phyloP scores from a whole-genome alignment of 2,797 vertebrate species.

The Helarctos malayanus region DNA sequence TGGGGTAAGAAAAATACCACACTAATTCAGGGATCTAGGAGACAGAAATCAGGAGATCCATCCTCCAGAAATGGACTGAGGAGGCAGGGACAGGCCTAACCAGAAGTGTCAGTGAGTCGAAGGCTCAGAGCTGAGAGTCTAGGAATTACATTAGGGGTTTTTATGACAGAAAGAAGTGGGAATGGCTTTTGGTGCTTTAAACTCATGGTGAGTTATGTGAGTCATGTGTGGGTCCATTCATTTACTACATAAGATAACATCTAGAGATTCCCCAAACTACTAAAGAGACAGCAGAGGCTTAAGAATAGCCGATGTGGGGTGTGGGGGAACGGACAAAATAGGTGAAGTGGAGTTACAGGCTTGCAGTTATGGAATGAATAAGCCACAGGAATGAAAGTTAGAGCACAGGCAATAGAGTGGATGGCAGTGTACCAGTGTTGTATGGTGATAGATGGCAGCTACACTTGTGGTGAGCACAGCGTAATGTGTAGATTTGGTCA shows the following conservation, averaged over 20 bases:
- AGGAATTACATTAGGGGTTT: background rate
- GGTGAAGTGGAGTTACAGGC: background rate
- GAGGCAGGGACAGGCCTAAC: no score
- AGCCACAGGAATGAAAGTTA: background rate
- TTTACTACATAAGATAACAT: background rate
- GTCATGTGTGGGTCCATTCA: constrained; percentile 3
- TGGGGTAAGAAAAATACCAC: background rate
- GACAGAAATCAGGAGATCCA: background rate
- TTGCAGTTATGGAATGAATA: background rate
- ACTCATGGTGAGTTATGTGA: constrained; percentile 13
- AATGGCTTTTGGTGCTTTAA: background rate
- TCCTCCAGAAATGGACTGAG: background rate
- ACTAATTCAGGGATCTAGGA: background rate
- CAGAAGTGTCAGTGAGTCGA: background rate
- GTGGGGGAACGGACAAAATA: background rate
- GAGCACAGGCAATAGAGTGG: background rate
- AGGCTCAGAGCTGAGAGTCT: background rate
- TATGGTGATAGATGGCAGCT: background rate
- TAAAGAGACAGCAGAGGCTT: background rate
- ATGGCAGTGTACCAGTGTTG: background rate
- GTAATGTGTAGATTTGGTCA: background rate
- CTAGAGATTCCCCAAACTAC: constrained; percentile 28
- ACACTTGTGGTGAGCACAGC: background rate
- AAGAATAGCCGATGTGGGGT: background rate
- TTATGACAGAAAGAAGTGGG: background rate